A percentile compares a stretch with the other conserved stretches of the same genome.
phyloP scores from a whole-genome alignment of 2,888 invertebrate species.

The Thalpophila matura region DNA sequence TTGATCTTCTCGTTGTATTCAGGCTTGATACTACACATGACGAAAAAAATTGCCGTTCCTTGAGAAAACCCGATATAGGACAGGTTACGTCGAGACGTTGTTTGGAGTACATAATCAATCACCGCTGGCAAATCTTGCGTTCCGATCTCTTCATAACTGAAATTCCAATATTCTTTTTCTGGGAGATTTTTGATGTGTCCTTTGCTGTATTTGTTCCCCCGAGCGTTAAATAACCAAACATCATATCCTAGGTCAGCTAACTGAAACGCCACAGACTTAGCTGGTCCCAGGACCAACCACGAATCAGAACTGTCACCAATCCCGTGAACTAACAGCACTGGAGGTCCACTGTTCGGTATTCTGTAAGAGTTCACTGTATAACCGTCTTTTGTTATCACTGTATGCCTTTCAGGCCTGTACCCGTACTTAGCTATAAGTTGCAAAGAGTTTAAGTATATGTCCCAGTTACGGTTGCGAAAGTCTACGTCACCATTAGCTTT shows the following conservation, averaged over 20 bases:
- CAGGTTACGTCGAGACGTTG: conserved; percentile 70
- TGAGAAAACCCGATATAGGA: conserved; percentile 86
- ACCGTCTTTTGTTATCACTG: conserved; percentile 80
- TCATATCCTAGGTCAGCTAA: conserved; percentile 80
- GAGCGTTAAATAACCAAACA: conserved; percentile 83
- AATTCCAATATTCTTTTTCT: conserved; percentile 79
- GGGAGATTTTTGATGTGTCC: conserved; percentile 72
- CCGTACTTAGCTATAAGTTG: conserved; percentile 80
- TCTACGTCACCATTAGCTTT: conserved; percentile 48
- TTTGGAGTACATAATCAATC: conserved; percentile 78
- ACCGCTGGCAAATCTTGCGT: conserved; percentile 80
- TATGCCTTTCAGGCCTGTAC: conserved; percentile 73
- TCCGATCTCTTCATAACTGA: conserved; percentile 85
- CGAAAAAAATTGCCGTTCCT: conserved; percentile 82
- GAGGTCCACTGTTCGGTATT: conserved; percentile 78
- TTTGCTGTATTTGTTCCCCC: conserved; percentile 85
- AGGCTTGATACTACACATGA: conserved; percentile 80
- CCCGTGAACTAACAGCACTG: conserved; percentile 82
- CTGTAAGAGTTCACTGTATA: conserved; percentile 78
- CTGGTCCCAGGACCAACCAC: conserved; percentile 82
- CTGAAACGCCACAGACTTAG: conserved; percentile 77
- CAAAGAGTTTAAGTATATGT: conserved; percentile 76
- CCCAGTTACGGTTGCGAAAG: conserved; percentile 68
- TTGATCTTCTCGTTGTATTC: conserved; percentile 82
- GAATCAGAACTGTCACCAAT: conserved; percentile 85